A percentile compares a stretch with the other conserved stretches of the same genome.
phyloP scores from a whole-genome alignment of 2,888 invertebrate species.

The Dastarcus helophoroides region DNA sequence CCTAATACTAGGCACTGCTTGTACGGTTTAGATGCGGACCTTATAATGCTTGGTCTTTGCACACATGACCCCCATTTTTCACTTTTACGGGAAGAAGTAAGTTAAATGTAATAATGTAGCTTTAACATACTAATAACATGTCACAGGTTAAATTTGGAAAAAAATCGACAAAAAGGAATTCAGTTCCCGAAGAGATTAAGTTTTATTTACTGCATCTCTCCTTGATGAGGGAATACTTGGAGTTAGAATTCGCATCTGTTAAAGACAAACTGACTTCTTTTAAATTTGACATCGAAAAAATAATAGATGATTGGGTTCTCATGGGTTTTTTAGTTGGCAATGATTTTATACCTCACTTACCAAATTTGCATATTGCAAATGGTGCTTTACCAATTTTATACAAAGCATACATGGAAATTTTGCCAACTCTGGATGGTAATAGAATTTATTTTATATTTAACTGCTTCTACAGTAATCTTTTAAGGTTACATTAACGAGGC shows the following conservation, averaged over 20 bases:
- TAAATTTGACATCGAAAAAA: constrained; percentile 71
- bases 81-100: constrained; percentile 83
- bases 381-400: constrained; percentile 83
- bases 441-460: neutral
- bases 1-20: constrained; percentile 90
- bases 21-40: constrained; percentile 94
- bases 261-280: constrained; percentile 54
- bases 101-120: constrained; percentile 5
- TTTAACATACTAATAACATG: neutral
- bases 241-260: constrained; percentile 73
- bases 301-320: constrained; percentile 95
- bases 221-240: constrained; percentile 82
- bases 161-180: constrained; percentile 49
- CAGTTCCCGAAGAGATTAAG: constrained; percentile 77
- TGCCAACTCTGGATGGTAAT: constrained; percentile 76
- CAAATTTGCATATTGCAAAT: constrained; percentile 85
- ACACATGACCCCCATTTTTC: constrained; percentile 95
- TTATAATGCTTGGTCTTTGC: constrained; percentile 92
- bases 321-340: constrained; percentile 97
- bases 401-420: constrained; percentile 72
- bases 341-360: constrained; percentile 94
- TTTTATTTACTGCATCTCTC: constrained; percentile 90
- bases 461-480: too few relatives aligned
- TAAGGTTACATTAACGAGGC: constrained; percentile 87
- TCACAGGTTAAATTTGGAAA: constrained; percentile 63